Base-by-base conservation (phyloP, 2,888 invertebrate genomes). In the Lepidocyrtinus sp. region DNA sequence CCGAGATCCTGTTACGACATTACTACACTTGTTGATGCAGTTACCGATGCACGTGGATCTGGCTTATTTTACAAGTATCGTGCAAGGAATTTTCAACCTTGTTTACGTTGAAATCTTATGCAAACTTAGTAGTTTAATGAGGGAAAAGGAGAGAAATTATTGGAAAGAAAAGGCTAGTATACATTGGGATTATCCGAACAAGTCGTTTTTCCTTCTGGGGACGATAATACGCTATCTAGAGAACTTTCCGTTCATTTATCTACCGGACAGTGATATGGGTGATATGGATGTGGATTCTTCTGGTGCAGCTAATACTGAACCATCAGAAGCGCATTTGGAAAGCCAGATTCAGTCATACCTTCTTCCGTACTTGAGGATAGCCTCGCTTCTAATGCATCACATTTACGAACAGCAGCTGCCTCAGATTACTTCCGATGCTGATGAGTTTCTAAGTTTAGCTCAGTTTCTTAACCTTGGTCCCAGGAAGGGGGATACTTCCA, bases 81-180 rank as follows among this genome's bases (percentile, higher is more conserved):
- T 97, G 1, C 94, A 94, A 88, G 93, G 94, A 84, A 91, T 97
- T 84, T 98, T 95, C 91, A 95, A 97, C 89, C 91, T 97, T 83
- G 91, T 94, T 81, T 96, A 95, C 90, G 94, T 97, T 89, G 97
- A 97, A 91, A 93, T 96, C 65, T 92, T 96, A 83, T 92, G 94
- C 72, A 95, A 95, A 89, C 90, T 96, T 83, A 92, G 93, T 74
- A 93, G 93, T 83, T 91, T 91, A 83, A 90, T 94, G 87, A 91
- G 92, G 55, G 92, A 92, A 63, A 90, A 90, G 59, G 93, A 93
- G 86, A 91, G 94, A 62, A 87, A 87, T 64, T 86, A 87, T 62
- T 88, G 88, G 86, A 88, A 88, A 81, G 87, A 74, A 2, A 81
- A 82, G 36, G 82, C 81, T 55, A 74, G 84, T 21, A 77, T 81